Conservation (phyloP, 2,888 invertebrate genomes). For the Odontomyia ornata region DNA sequence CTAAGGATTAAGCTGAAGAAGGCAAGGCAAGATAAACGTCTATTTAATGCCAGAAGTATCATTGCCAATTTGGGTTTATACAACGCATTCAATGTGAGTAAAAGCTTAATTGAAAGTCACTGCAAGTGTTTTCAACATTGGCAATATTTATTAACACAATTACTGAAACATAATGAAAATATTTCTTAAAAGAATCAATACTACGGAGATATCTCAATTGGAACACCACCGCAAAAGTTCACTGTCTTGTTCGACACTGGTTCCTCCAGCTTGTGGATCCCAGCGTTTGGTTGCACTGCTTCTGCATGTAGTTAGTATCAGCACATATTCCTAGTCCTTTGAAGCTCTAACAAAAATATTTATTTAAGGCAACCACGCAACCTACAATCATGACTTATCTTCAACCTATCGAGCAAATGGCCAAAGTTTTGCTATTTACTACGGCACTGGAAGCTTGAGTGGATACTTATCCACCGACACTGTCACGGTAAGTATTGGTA, state of each 20-base stretch:
- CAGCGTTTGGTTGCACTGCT: constrained; percentile 93
- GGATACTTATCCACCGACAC: constrained; percentile 94
- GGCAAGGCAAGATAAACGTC: background rate
- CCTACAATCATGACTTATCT: constrained; percentile 90
- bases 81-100: constrained; percentile 37
- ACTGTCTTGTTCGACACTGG: constrained; percentile 98
- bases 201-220: constrained; percentile 91
- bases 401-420: constrained; percentile 88
- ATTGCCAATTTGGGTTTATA: background rate
- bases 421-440: constrained; percentile 83
- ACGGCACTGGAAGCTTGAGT: constrained; percentile 95
- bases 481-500: constrained; percentile 78
- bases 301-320: constrained; percentile 86
- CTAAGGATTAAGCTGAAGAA: constrained; percentile 23
- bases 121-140: no score
- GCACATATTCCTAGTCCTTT: background rate
- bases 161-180: no score
- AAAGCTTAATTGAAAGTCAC: no score
- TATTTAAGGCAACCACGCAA: constrained; percentile 85
- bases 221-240: constrained; percentile 91
- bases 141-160: no score
- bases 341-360: background rate
- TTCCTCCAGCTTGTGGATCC: constrained; percentile 98
- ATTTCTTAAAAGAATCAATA: constrained; percentile 83
- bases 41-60: background rate